Conservation (phyloP, 2,113 vertebrate genomes). For the Synodontis membranacea region DNA sequence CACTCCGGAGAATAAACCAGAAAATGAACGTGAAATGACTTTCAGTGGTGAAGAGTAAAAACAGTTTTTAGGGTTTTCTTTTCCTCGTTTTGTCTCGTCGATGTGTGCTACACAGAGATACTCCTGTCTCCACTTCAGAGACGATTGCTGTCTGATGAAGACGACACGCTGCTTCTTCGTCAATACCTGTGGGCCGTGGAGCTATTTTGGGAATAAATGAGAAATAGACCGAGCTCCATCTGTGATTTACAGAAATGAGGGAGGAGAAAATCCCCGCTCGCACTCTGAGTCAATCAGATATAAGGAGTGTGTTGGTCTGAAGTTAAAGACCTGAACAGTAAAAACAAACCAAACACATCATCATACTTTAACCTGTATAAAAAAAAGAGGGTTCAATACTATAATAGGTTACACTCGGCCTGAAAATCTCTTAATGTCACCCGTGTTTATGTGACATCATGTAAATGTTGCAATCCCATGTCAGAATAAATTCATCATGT, state of each 20-base stretch:
- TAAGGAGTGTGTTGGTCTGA: not conserved
- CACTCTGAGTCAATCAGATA: not conserved
- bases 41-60: slow-evolving; percentile 19
- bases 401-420: not conserved
- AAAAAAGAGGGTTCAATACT: not conserved
- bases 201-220: slow-evolving; percentile 4
- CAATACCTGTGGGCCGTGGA: not conserved
- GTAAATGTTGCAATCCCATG: too few relatives aligned
- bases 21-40: slow-evolving; percentile 11
- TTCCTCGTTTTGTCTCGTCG: slow-evolving; percentile 4
- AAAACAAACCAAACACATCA: not conserved
- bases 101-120: not conserved
- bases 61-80: not conserved
- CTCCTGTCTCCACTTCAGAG: slow-evolving; percentile 28
- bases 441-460: too few relatives aligned
- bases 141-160: slow-evolving; percentile 43
- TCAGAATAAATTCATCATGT: too few relatives aligned
- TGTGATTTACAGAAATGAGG: not conserved
- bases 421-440: too few relatives aligned
- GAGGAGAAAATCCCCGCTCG: not conserved
- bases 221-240: not conserved
- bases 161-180: slow-evolving; percentile 13
- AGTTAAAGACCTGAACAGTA: not conserved
- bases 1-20: not conserved
- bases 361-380: not conserved